phyloP scores from a whole-genome alignment of 2,888 invertebrate species.

The Hemicrepidius hirtus region DNA sequence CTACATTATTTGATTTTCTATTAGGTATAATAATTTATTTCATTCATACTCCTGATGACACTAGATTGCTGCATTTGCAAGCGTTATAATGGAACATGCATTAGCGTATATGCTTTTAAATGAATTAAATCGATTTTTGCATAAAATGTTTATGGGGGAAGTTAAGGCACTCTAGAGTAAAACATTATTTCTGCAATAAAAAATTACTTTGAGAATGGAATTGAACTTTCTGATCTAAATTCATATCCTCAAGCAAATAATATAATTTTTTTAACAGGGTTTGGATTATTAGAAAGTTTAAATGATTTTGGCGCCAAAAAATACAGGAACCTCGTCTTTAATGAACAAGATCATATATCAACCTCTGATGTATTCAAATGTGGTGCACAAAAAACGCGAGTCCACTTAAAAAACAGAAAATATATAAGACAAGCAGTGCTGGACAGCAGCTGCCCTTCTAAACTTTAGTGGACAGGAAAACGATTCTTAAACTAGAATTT shows the following conservation, averaged over 20 bases:
- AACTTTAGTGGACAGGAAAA: constrained; percentile 48
- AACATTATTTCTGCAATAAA: too few species aligned
- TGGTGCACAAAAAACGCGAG: constrained; percentile 44
- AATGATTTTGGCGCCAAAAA: constrained; percentile 21
- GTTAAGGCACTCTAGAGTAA: too few species aligned
- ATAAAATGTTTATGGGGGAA: constrained; percentile 28
- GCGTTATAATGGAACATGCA: constrained; percentile 37
- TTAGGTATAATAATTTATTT: constrained; percentile 49
- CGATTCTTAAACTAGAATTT: constrained; percentile 54
- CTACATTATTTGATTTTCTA: constrained; percentile 45
- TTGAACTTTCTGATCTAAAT: too few species aligned
- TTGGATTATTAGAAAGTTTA: too few species aligned
- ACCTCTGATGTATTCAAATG: constrained; percentile 36
- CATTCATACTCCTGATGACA: constrained; percentile 39
- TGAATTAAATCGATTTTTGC: constrained; percentile 46
- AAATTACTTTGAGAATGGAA: too few species aligned
- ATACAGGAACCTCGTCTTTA: background rate
- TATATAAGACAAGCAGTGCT: constrained; percentile 39
- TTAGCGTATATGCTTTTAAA: constrained; percentile 38
- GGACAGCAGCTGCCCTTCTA: constrained; percentile 44
- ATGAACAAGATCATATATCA: constrained; percentile 15
- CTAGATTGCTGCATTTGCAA: constrained; percentile 48
- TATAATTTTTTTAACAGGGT: too few species aligned
- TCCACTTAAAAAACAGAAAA: constrained; percentile 32
- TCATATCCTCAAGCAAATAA: too few species aligned